Conservation (phyloP, 2,797 vertebrate species). For the Columba guinea region DNA sequence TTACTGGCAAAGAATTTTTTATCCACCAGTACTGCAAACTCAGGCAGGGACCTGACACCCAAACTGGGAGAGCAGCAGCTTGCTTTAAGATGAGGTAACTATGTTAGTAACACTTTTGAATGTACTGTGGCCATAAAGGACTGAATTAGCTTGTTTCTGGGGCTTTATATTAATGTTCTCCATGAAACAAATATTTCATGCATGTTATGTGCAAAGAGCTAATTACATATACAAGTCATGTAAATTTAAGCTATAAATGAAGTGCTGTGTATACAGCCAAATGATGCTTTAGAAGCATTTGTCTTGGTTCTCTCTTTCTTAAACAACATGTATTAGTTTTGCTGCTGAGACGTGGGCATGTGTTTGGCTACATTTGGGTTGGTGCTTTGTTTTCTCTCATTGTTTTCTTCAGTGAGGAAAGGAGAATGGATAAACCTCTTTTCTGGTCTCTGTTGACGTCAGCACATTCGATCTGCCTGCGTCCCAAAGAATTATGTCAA, state of each 20-base stretch:
- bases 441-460: conserved; percentile 58
- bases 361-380: neutral
- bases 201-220: neutral
- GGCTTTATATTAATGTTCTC: neutral
- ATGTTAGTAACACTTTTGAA: neutral
- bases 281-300: neutral
- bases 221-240: neutral
- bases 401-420: conserved; percentile 18
- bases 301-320: neutral
- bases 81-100: neutral
- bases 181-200: neutral
- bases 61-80: neutral
- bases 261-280: neutral
- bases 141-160: neutral
- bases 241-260: neutral
- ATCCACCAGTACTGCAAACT: neutral
- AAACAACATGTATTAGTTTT: neutral
- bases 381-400: conserved; percentile 19
- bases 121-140: neutral
- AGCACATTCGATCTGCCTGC: conserved; percentile 42
- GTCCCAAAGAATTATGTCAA: conserved; percentile 58
- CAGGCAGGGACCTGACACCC: neutral
- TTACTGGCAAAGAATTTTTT: neutral
- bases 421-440: neutral
- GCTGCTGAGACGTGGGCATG: neutral